phyloP scores from a whole-genome alignment of 2,888 invertebrate species.

The Archaeoteleia sp. region DNA sequence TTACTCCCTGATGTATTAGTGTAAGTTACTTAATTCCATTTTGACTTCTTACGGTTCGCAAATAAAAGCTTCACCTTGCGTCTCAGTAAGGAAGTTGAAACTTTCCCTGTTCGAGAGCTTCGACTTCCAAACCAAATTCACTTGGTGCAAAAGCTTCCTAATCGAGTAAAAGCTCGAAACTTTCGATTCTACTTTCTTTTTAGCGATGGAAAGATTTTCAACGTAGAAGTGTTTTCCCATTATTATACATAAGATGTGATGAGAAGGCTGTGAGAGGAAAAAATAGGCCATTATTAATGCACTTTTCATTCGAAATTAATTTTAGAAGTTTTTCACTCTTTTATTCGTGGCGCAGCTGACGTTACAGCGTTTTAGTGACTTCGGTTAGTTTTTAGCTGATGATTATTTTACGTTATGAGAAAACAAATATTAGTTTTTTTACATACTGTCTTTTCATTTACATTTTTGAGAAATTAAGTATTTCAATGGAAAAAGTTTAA shows the following conservation, averaged over 20 bases:
- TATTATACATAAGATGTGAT: slow-evolving; percentile 3
- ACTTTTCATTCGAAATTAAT: neutral
- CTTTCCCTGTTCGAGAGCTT: slow-evolving; percentile 33
- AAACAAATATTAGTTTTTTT: too few species aligned
- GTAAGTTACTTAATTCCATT: slow-evolving; percentile 16
- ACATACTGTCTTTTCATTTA: too few species aligned
- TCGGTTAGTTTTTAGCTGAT: too few species aligned
- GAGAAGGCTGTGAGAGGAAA: neutral
- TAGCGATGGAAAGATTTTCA: slow-evolving; percentile 29
- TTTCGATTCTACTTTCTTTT: slow-evolving; percentile 39
- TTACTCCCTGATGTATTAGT: slow-evolving; percentile 5
- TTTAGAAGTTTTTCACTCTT: neutral
- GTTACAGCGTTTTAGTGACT: too few species aligned
- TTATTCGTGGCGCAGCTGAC: too few species aligned
- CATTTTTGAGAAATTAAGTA: too few species aligned
- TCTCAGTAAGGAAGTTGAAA: slow-evolving; percentile 17
- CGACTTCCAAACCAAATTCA: slow-evolving; percentile 38
- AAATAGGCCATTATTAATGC: neutral
- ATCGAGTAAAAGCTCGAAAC: slow-evolving; percentile 48
- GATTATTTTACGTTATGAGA: too few species aligned
- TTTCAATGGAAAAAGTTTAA: too few species aligned
- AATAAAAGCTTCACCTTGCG: slow-evolving; percentile 28
- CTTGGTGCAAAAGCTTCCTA: slow-evolving; percentile 47
- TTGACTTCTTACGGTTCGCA: slow-evolving; percentile 12
- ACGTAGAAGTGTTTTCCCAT: slow-evolving; percentile 31